Base-by-base conservation (phyloP, 2,888 invertebrate species). In the Pycnomerus fuliginosus region DNA sequence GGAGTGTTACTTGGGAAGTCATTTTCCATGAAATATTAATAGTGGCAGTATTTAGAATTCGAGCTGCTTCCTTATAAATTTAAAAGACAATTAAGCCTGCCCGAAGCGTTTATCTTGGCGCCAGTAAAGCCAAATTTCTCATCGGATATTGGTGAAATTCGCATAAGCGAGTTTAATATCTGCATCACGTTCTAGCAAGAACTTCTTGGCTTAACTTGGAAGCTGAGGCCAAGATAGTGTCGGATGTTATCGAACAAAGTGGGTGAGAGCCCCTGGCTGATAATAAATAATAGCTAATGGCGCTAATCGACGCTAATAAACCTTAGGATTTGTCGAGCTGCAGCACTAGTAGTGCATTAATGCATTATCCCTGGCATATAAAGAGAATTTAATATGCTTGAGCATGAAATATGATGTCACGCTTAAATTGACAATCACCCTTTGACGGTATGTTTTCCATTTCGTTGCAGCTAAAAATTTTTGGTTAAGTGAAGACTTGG, bases 231-330 rank as follows among this genome's bases (percentile, higher is more conserved):
- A 29, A 51, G 59, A 59, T 57, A 56, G 50, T 53, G 53, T 55
- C 55, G 53, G 52, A 45, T 53, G 47, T 40, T 49, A 45, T 49
- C 45, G 44, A 53, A 44, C 49, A 38, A 39, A 41, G 48, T 46
- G 47, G 52, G 53, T 52, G 55, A 50, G 50, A 48, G 52, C 55
- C 55, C 48, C 48, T 45, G 53, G 60, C 56, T 50, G 58, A 55
- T 55, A 57, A 60, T 63, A 63, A 62, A 63, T 62, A 62, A 60
- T 58, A 53, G 47, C 52, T 59, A 60, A 61, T 55, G 59, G 58
- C 51, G 50, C 53, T 61, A 61, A 63, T 62, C 63, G 60, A 43
- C 38, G 50, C 54, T 57, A 61, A 63, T 63, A 63, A 61, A 63
- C 56, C 53, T 51, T 48, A 41, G 44, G 50, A 46, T 51, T 52